Conservation (phyloP, 2,113 vertebrate species). For the Beaufortia kweichowensis region DNA sequence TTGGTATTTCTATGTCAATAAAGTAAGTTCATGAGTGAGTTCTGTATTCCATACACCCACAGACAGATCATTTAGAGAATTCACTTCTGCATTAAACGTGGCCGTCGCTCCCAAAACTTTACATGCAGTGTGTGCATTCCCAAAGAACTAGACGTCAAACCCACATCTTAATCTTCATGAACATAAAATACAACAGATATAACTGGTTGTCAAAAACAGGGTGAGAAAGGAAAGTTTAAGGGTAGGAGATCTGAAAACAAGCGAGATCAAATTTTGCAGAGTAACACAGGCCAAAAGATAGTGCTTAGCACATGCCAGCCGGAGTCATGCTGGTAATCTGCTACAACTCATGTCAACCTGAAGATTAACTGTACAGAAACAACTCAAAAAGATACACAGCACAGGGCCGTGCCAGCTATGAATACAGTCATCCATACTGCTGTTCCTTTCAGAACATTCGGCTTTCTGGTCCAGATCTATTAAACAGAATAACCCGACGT, state of each 20-base stretch:
- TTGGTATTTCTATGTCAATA: no score
- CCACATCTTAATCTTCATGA: no score
- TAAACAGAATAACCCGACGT: constrained; percentile 44
- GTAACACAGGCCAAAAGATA: constrained; percentile 6
- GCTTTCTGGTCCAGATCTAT: constrained; percentile 50
- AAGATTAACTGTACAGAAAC: constrained; percentile 38
- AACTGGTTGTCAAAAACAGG: background rate
- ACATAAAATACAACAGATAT: no score
- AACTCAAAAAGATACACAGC: constrained; percentile 30
- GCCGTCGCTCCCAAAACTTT: no score
- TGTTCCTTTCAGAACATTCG: constrained; percentile 27
- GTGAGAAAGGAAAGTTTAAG: background rate
- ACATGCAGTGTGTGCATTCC: no score
- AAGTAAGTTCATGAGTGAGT: no score
- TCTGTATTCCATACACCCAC: no score
- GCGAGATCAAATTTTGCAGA: background rate
- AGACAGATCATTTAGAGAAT: no score
- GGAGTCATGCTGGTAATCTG: constrained; percentile 7
- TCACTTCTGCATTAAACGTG: no score
- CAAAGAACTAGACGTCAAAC: no score
- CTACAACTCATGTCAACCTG: constrained; percentile 2
- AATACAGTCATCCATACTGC: constrained; percentile 36
- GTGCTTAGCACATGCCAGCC: background rate
- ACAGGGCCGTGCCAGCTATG: constrained; percentile 22
- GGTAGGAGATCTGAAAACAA: background rate